Conservation (phyloP, 2,888 invertebrate genomes). For the Limnephilus lunatus region DNA sequence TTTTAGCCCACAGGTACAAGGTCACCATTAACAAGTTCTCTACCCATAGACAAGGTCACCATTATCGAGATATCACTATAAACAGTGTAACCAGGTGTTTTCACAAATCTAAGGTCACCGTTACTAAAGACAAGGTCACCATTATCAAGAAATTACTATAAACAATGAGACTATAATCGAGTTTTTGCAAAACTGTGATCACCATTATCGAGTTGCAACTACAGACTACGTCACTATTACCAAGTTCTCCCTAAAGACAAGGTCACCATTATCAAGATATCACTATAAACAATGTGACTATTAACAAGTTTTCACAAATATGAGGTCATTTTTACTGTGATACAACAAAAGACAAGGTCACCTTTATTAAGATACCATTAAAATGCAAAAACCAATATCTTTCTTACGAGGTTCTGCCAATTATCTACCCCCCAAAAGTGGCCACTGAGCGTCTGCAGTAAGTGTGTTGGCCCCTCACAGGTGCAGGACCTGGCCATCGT, state of each 20-base stretch:
- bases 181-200: not conserved
- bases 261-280: too few relatives aligned
- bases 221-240: too few relatives aligned
- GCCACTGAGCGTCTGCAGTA: not conserved
- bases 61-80: not conserved
- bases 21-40: not conserved
- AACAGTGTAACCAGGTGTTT: not conserved
- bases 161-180: not conserved
- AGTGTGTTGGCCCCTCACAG: conserved; percentile 70
- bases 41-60: not conserved
- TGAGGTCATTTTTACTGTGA: too few relatives aligned
- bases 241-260: too few relatives aligned
- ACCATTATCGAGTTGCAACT: too few relatives aligned
- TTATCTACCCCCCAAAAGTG: not conserved
- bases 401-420: not conserved
- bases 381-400: not conserved
- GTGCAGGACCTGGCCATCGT: conserved; percentile 76
- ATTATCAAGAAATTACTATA: not conserved
- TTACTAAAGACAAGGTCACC: not conserved
- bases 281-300: not conserved
- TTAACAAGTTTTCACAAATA: not conserved
- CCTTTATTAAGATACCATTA: not conserved
- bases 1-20: not conserved
- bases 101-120: too few relatives aligned
- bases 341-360: not conserved